phyloP scores from a whole-genome alignment of 1,140 invertebrate genomes.

The Armadillidium nasatum region DNA sequence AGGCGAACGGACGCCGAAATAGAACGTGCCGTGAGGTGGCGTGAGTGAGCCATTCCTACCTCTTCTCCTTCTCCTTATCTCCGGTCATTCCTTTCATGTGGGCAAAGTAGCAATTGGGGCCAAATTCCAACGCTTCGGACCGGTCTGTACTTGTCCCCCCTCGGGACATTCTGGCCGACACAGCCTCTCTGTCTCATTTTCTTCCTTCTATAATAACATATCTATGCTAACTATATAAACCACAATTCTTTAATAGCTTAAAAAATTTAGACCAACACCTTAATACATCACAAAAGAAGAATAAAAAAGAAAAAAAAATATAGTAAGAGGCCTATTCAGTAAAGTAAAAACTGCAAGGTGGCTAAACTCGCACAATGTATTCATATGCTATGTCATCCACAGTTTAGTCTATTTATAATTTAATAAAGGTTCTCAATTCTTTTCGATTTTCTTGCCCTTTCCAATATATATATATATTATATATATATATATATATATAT shows the following conservation, averaged over 20 bases:
- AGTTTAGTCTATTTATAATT: no score
- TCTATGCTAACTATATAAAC: not conserved
- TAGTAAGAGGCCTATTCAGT: no score
- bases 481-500: no score
- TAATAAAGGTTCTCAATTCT: no score
- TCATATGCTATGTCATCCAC: no score
- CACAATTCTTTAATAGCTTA: not conserved
- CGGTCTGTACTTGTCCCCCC: constrained; percentile 7
- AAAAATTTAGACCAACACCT: not conserved
- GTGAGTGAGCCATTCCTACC: not conserved
- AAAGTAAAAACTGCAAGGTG: no score
- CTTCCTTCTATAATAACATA: constrained; percentile 7
- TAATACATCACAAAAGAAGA: constrained; percentile 1
- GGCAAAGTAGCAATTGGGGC: constrained; percentile 8
- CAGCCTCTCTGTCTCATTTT: not conserved
- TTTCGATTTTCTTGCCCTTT: no score
- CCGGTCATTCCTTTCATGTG: constrained; percentile 2
- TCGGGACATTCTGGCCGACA: not conserved
- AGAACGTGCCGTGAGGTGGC: constrained; percentile 9
- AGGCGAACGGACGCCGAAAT: not conserved
- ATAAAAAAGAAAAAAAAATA: not conserved
- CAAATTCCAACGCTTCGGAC: not conserved
- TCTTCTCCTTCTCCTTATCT: not conserved
- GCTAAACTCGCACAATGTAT: no score
- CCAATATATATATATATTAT: no score